Evolutionary conservation across 2,113 vertebrate species (phyloP).

Genomic region (Gavia stellata): DNA sequence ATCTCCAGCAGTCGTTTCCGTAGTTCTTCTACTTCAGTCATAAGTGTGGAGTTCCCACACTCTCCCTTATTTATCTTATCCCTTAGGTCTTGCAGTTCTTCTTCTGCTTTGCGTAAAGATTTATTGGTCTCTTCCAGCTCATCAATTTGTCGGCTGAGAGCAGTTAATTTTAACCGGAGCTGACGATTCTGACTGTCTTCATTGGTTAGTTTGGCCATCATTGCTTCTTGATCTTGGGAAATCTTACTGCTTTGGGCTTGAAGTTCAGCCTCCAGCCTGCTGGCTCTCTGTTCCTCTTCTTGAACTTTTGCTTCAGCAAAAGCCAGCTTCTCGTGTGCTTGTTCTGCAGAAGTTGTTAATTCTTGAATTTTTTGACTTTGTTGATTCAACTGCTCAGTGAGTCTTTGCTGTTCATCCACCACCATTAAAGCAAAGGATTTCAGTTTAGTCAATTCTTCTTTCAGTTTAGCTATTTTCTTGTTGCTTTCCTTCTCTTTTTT

Average conservation of each 20-base stretch:
- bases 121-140: constrained; percentile 95
- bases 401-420: constrained; percentile 92
- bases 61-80: constrained; percentile 90
- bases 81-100: constrained; percentile 90
- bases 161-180: constrained; percentile 86
- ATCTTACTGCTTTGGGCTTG: constrained; percentile 73
- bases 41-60: constrained; percentile 83
- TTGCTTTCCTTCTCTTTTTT: constrained; percentile 86
- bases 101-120: constrained; percentile 87
- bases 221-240: constrained; percentile 85
- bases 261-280: constrained; percentile 82
- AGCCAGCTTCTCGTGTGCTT: constrained; percentile 82
- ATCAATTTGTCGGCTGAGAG: constrained; percentile 88
- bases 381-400: constrained; percentile 82
- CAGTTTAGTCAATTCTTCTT: constrained; percentile 90
- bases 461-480: constrained; percentile 79
- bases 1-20: constrained; percentile 91
- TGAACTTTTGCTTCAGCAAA: constrained; percentile 77
- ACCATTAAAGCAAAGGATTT: constrained; percentile 96
- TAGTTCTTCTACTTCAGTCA: constrained; percentile 90
- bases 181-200: constrained; percentile 92
- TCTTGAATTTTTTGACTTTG: constrained; percentile 86
- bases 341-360: constrained; percentile 73
- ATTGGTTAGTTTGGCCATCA: constrained; percentile 90
- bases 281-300: constrained; percentile 84